These are phyloP conservation scores for Drosophila kambysellisi DNA, from an alignment of 2,888 invertebrate genomes.

Conservation along the genomic window DNA sequence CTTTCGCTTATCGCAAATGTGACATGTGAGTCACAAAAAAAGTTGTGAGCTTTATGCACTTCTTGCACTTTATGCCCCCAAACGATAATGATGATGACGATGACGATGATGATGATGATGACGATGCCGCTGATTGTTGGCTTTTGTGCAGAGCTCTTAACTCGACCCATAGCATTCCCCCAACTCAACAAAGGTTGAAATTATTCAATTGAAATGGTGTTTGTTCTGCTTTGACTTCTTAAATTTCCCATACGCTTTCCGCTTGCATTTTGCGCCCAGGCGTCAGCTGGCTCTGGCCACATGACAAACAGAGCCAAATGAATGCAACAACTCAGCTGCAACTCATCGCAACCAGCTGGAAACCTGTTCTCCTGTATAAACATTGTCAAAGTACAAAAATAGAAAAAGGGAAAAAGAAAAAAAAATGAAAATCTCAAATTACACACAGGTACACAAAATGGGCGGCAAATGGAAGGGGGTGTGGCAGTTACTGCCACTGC, in stretches of 20 bases:
- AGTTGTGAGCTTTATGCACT: slow-evolving; percentile 61
- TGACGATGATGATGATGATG: slow-evolving; percentile 19
- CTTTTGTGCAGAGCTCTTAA: slow-evolving; percentile 24
- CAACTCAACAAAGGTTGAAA: slow-evolving; percentile 36
- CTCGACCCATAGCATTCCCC: too few relatives aligned
- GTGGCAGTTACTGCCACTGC: slow-evolving; percentile 5
- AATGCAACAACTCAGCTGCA: slow-evolving; percentile 25
- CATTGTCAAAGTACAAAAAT: slow-evolving; percentile 60
- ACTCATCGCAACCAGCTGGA: slow-evolving; percentile 38
- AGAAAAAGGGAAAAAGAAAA: background rate
- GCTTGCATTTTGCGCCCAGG: slow-evolving; percentile 47
- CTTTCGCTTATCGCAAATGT: slow-evolving; percentile 63
- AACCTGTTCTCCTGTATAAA: slow-evolving; percentile 61
- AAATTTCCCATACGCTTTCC: slow-evolving; percentile 40
- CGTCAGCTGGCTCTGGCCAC: slow-evolving; percentile 53
- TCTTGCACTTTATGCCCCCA: slow-evolving; percentile 55
- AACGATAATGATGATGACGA: slow-evolving; percentile 5
- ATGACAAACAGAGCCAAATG: slow-evolving; percentile 56
- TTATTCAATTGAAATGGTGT: slow-evolving; percentile 74
- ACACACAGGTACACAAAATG: slow-evolving; percentile 32
- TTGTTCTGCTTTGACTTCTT: slow-evolving; percentile 54
- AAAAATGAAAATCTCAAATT: slow-evolving; percentile 39
- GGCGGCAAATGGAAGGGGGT: slow-evolving; percentile 18
- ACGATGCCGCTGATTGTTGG: slow-evolving; percentile 38
- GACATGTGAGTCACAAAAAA: slow-evolving; percentile 55